Conservation (phyloP, 2,797 vertebrate species). For the Falco berigora region DNA sequence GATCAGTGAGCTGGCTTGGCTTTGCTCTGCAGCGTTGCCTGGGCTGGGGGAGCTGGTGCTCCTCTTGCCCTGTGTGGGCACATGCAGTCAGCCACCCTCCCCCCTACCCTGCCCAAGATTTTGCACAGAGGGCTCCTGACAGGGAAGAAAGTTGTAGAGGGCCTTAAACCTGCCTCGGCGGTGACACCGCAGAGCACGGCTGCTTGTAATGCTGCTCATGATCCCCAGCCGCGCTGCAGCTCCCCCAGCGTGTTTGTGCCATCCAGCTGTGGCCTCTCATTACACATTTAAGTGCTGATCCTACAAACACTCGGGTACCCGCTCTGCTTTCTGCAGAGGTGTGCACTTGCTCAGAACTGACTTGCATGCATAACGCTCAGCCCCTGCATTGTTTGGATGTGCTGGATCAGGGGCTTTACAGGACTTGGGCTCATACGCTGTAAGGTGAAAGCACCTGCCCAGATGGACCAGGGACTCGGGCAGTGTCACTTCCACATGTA, state of each 20-base stretch:
- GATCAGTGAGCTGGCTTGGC: neutral
- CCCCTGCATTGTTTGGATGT: too few relatives aligned
- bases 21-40: neutral
- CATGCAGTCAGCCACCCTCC: neutral
- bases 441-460: accelerated
- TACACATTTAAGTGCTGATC: neutral
- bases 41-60: neutral
- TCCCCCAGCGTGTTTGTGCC: neutral
- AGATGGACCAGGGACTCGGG: neutral
- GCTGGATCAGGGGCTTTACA: neutral
- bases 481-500: neutral
- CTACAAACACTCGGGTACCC: neutral
- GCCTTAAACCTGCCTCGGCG: accelerated
- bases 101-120: neutral
- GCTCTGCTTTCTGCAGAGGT: neutral
- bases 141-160: neutral
- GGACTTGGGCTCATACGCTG: accelerated
- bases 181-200: neutral
- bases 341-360: neutral
- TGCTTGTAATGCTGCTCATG: neutral
- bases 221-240: neutral
- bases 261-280: neutral
- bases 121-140: neutral
- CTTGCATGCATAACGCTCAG: neutral
- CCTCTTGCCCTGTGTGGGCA: neutral